Evolutionary conservation across 2,888 invertebrate genomes (phyloP).

Genomic region (Tipula vernalis): DNA sequence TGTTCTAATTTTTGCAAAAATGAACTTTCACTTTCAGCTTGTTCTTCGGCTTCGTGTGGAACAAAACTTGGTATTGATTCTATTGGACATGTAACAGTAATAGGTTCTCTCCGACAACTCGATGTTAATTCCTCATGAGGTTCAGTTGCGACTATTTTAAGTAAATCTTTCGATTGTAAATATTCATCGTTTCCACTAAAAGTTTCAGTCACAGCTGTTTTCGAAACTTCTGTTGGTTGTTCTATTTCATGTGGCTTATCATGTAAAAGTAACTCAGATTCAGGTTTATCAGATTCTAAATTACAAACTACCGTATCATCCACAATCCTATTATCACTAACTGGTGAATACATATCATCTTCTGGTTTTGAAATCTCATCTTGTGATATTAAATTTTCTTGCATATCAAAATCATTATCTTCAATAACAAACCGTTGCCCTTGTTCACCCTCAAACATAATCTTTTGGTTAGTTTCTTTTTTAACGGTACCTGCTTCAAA

Average conservation of each 20-base stretch:
- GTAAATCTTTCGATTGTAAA: neutral
- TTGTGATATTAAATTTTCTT: neutral
- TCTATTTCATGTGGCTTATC: neutral
- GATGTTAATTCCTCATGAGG: neutral
- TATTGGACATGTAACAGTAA: neutral
- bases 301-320: neutral
- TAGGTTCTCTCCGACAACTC: neutral
- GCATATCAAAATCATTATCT: conserved; percentile 12
- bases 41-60: neutral
- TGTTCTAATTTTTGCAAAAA: neutral
- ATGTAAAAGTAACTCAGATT: conserved; percentile 10
- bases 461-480: neutral
- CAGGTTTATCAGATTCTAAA: conserved; percentile 12
- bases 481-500: conserved; percentile 5
- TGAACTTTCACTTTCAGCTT: neutral
- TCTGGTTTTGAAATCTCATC: conserved; percentile 12
- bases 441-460: neutral
- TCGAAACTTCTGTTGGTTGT: neutral
- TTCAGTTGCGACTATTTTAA: neutral
- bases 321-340: conserved; percentile 10
- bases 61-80: neutral
- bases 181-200: neutral
- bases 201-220: neutral
- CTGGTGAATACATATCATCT: conserved; percentile 11
- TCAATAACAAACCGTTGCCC: neutral